Evolutionary conservation across 2,888 invertebrate genomes (phyloP).

Genomic region (Scaptomyza tumidula): DNA sequence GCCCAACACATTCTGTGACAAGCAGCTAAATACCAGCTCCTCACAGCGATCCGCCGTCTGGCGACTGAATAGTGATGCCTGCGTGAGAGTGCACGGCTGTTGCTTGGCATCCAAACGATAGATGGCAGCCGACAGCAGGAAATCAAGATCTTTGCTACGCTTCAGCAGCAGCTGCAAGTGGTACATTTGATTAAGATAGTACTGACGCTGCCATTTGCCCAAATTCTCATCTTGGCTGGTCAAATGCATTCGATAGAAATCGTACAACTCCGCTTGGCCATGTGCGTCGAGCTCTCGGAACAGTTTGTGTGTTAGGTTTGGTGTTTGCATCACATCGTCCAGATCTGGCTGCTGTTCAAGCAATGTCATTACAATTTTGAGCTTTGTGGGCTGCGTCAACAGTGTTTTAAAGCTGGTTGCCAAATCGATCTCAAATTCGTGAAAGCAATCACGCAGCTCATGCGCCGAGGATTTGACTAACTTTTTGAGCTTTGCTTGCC

Average conservation of each 20-base stretch:
- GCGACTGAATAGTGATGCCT: slow-evolving; percentile 52
- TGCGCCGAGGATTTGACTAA: background rate
- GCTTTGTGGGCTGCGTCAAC: slow-evolving; percentile 29
- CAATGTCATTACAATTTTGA: slow-evolving; percentile 31
- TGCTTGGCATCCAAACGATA: slow-evolving; percentile 41
- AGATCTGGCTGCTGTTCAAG: slow-evolving; percentile 25
- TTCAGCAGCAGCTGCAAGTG: slow-evolving; percentile 25
- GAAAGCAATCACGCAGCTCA: slow-evolving; percentile 21
- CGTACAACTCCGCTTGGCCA: slow-evolving; percentile 23
- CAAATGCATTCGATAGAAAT: slow-evolving; percentile 27
- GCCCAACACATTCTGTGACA: slow-evolving; percentile 29
- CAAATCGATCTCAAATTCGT: slow-evolving; percentile 40
- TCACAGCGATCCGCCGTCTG: slow-evolving; percentile 44
- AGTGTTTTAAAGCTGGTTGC: slow-evolving; percentile 28
- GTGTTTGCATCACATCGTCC: slow-evolving; percentile 26
- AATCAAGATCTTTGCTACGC: slow-evolving; percentile 23
- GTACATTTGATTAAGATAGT: slow-evolving; percentile 56
- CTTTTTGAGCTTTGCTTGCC: background rate
- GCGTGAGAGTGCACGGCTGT: slow-evolving; percentile 30
- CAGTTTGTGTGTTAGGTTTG: slow-evolving; percentile 34
- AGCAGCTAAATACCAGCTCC: slow-evolving; percentile 42
- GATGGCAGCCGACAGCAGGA: slow-evolving; percentile 20
- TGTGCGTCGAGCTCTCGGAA: slow-evolving; percentile 12
- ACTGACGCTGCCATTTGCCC: slow-evolving; percentile 19
- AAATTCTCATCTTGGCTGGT: slow-evolving; percentile 11